Evolutionary conservation across 2,888 invertebrate genomes (phyloP).

Genomic region (Chloroclystis v-ata): DNA sequence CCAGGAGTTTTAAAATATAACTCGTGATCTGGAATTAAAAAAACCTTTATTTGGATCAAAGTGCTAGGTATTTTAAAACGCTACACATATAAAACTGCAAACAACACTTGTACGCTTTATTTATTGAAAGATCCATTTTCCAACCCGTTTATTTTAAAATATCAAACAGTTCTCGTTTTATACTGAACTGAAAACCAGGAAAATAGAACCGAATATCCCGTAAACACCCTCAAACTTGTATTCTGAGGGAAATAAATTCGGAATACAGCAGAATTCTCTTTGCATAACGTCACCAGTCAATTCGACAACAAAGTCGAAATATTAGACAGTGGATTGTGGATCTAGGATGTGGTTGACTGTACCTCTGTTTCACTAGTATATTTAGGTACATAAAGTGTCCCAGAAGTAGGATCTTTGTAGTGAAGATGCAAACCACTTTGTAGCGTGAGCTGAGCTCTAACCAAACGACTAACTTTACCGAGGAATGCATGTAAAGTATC

Average conservation of each 20-base stretch:
- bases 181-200: background rate
- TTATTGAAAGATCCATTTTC: no score
- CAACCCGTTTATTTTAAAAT: background rate
- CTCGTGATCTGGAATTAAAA: no score
- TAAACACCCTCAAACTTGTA: background rate
- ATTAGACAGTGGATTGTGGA: no score
- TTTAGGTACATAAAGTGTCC: no score
- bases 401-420: no score
- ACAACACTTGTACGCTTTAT: no score
- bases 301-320: conserved; percentile 9
- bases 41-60: no score
- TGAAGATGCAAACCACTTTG: conserved; percentile 15
- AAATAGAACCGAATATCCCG: background rate
- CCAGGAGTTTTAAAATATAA: no score
- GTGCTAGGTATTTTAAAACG: no score
- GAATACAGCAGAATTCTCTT: conserved; percentile 1
- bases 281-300: conserved; percentile 14
- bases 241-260: background rate
- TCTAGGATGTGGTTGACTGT: no score
- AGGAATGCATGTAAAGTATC: conserved; percentile 3
- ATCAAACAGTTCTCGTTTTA: background rate
- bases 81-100: no score
- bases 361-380: no score
- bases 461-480: conserved; percentile 10
- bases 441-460: conserved; percentile 10